phyloP scores from a whole-genome alignment of 2,888 invertebrate species.

The Drosophila quinaria region DNA sequence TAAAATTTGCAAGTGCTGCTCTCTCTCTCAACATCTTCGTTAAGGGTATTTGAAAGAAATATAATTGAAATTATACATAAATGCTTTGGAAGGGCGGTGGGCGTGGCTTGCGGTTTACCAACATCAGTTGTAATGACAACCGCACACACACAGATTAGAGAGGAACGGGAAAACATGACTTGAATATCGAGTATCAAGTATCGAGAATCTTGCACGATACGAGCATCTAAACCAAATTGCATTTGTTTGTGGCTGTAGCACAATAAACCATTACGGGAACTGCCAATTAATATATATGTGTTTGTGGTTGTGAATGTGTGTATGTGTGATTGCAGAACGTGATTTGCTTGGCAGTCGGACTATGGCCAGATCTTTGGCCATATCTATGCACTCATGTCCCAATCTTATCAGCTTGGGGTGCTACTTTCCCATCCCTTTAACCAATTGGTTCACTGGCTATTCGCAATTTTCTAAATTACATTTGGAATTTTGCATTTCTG shows the following conservation, averaged over 20 bases:
- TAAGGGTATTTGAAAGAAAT: conserved; percentile 9
- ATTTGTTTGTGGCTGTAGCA: conserved; percentile 38
- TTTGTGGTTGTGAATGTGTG: conserved; percentile 9
- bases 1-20: neutral
- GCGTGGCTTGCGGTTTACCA: conserved; percentile 16
- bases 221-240: conserved; percentile 31
- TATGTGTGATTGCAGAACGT: conserved; percentile 44
- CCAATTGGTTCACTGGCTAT: conserved; percentile 33
- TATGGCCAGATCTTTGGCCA: conserved; percentile 1
- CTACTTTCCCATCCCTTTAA: neutral
- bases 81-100: conserved; percentile 3
- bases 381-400: conserved; percentile 11
- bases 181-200: conserved; percentile 26
- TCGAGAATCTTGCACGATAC: conserved; percentile 27
- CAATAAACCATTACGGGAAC: conserved; percentile 23
- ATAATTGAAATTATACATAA: conserved; percentile 19
- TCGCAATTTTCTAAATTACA: conserved; percentile 74
- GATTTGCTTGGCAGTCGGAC: conserved; percentile 37
- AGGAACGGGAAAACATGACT: neutral
- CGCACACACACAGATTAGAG: neutral
- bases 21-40: neutral
- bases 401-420: conserved; percentile 5
- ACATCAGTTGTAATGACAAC: conserved; percentile 11
- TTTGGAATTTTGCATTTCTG: conserved; percentile 64
- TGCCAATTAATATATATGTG: conserved; percentile 31